Evolutionary conservation across 1,140 invertebrate species (phyloP), one percentile per base, ranked within the genome.

Genomic region (Rhagoletis pomonella): DNA sequence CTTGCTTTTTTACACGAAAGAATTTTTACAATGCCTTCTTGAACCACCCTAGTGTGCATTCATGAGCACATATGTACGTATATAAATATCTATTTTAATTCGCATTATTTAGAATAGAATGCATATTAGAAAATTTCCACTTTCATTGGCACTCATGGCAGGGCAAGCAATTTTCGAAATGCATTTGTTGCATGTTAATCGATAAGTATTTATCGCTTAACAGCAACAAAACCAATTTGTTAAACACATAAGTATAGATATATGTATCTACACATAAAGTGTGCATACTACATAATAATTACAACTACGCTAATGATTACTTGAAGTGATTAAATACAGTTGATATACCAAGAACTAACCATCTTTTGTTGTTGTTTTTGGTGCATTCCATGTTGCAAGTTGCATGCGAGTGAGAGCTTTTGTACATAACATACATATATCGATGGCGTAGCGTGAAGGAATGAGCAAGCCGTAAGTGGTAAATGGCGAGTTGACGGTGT

Each of bases 241-340:
- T 29, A 29, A 29, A 29, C 1, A 5, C 1, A 67, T 17, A 29
- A 29, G 29, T 29, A 29, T 29, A 29, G 29, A 29, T 29, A 29
- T 29, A 29, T 29, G 29, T 29, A 29, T 29, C 29, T 29, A 29
- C 29, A 29, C 17, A 42, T 39, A 67, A 39, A 10, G 17, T 39
- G 29, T 67, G 0, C 39, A 67, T 39, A 29, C 39, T 42, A 17
- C 44, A 19, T 19, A 81, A 55, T 81, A 55, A 81, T 81, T 81
- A 81, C 73, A 81, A 81, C 73, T 5, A 81, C 73, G 47, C 73
- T 81, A 81, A 81, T 81, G 73, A 81, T 81, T 81, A 81, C 73
- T 81, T 58, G 17, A 81, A 55, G 47, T 81, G 73, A 81, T 81
- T 81, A 81, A 81, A 81, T 81, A 14, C 73, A 81, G 29, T 29